Conservation (phyloP, 2,888 invertebrate genomes). For the Dasypolia templi region DNA sequence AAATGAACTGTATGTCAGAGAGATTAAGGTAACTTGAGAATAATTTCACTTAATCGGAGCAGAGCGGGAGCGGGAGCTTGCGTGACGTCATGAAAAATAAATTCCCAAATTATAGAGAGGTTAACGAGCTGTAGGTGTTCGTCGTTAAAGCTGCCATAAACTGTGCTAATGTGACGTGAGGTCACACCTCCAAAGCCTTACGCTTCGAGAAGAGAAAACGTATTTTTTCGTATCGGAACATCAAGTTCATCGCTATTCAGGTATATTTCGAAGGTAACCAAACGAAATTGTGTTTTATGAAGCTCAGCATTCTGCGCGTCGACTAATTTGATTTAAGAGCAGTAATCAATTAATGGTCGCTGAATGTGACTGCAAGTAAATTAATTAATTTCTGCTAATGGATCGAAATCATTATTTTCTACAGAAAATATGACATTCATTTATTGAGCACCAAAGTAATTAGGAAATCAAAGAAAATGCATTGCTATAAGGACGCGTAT, state of each 20-base stretch:
- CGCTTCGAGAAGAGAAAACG: slow-evolving; percentile 60
- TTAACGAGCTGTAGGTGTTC: slow-evolving; percentile 83
- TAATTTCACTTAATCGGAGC: slow-evolving; percentile 71
- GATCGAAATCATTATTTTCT: slow-evolving; percentile 44
- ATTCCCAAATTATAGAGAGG: slow-evolving; percentile 81
- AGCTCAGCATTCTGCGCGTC: slow-evolving; percentile 52
- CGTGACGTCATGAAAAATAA: slow-evolving; percentile 78
- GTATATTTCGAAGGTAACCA: slow-evolving; percentile 3
- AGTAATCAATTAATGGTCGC: slow-evolving; percentile 73
- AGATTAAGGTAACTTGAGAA: slow-evolving; percentile 68
- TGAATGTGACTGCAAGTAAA: slow-evolving; percentile 55
- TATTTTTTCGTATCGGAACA: slow-evolving; percentile 48
- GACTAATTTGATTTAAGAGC: slow-evolving; percentile 71
- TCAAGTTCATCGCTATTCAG: background rate
- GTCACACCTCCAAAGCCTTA: slow-evolving; percentile 72
- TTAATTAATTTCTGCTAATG: slow-evolving; percentile 60
- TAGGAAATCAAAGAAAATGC: slow-evolving; percentile 14
- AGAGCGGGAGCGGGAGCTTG: slow-evolving; percentile 68
- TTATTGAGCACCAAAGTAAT: slow-evolving; percentile 30
- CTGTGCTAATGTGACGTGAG: slow-evolving; percentile 80
- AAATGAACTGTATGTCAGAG: slow-evolving; percentile 69
- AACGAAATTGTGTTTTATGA: slow-evolving; percentile 56
- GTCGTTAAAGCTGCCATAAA: slow-evolving; percentile 82
- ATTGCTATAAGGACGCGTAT: background rate
- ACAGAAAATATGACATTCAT: slow-evolving; percentile 41